Evolutionary conservation across 2,797 vertebrate genomes (phyloP).

Genomic region (Anableps anableps): DNA sequence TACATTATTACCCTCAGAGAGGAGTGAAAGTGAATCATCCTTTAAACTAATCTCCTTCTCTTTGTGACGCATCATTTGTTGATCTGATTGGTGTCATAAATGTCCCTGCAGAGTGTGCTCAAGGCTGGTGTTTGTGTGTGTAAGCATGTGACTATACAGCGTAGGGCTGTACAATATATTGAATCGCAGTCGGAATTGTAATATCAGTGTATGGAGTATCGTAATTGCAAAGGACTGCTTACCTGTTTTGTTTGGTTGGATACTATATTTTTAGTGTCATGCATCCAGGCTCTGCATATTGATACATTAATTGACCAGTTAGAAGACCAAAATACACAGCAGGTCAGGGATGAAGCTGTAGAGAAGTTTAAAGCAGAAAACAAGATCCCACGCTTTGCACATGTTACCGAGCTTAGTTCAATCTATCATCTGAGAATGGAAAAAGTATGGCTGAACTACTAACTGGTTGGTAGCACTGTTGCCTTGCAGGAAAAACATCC

Average conservation of each 20-base stretch:
- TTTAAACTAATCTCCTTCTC: conserved; percentile 60
- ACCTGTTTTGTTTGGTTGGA: not conserved
- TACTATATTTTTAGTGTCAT: not conserved
- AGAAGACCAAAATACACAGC: not conserved
- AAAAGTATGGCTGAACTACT: not conserved
- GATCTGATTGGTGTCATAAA: conserved; percentile 66
- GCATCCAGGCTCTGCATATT: not conserved
- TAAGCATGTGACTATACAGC: conserved; percentile 36
- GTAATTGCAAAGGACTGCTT: not conserved
- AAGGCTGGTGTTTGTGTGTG: conserved; percentile 32
- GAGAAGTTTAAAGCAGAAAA: not conserved
- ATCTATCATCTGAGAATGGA: not conserved
- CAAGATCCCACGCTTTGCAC: not conserved
- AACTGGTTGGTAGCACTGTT: no score
- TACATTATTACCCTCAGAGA: conserved; percentile 55
- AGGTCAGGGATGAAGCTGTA: not conserved
- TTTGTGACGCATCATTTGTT: conserved; percentile 73
- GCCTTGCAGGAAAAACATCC: no score
- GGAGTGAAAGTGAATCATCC: conserved; percentile 57
- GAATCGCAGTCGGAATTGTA: not conserved
- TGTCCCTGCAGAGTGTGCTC: conserved; percentile 46
- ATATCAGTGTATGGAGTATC: not conserved
- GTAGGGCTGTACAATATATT: not conserved
- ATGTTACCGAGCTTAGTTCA: not conserved
- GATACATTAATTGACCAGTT: not conserved